Evolutionary conservation across 2,888 invertebrate genomes (phyloP), one percentile per base, ranked within the genome.

Genomic region (Malachius bipustulatus): DNA sequence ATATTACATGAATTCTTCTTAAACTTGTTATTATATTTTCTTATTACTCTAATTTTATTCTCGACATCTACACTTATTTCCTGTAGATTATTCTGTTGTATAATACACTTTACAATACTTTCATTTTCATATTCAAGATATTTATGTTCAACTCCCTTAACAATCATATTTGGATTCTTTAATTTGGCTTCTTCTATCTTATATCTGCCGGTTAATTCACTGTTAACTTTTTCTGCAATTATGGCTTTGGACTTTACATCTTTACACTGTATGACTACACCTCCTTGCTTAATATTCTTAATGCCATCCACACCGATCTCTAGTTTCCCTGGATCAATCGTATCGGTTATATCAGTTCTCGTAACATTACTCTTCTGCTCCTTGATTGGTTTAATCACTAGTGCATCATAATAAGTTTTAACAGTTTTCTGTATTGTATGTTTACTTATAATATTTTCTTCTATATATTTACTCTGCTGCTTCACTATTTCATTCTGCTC

Each of bases 261-360:
- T 4, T 34, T 26, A 34, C 34, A 34, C 8, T 27, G 26, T 11
- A 27, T 34, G 14, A 10, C 34, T 2, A 34, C 15, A 2, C 34
- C 14, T n/a, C 34, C 14, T n/a, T 34, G 26, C 13, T 15, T 34
- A 3, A 34, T 26, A 34, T 34, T 34, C 9, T 26, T 34, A 2
- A 26, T 10, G 16, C 34, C 26, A 10, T 34, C 34, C 12, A 34
- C 28, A 4, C 15, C 27, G 28, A 34, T 34, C 16, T 34, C 28
- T 9, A 27, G 16, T 15, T 34, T 10, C 10, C 15, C 14, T 12
- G 14, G 34, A 15, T 34, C 27, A 26, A 26, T 34, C 16, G 6
- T 15, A 8, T 33, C 33, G 12, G 26, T 10, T 4, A 33, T 33
- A 15, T 33, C 33, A 8, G 11, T 33, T n/a, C 19, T 33, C 4